Evolutionary conservation across 2,888 invertebrate species (phyloP).

Genomic region (Leucozona laternaria): DNA sequence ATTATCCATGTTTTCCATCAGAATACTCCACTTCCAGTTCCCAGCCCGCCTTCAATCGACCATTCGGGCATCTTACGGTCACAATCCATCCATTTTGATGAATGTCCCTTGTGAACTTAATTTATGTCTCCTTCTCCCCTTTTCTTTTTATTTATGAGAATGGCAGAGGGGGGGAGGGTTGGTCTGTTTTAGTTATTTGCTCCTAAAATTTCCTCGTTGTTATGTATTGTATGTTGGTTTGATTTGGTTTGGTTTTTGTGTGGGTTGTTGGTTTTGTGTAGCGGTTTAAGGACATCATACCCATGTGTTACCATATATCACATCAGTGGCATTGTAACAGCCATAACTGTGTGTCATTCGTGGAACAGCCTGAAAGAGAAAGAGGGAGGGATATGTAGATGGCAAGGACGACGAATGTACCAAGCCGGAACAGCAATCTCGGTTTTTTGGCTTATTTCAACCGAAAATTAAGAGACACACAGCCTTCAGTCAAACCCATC

Average conservation of each 20-base stretch:
- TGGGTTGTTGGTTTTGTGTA: slow-evolving; percentile 59
- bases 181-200: neutral
- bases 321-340: slow-evolving; percentile 66
- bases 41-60: neutral
- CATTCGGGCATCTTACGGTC: slow-evolving; percentile 49
- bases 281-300: slow-evolving; percentile 67
- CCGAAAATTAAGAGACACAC: slow-evolving; percentile 68
- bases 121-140: slow-evolving; percentile 53
- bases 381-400: neutral
- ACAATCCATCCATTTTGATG: slow-evolving; percentile 67
- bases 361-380: slow-evolving; percentile 9
- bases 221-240: slow-evolving; percentile 17
- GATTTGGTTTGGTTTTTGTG: slow-evolving; percentile 24
- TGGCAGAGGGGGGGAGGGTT: neutral
- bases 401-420: slow-evolving; percentile 13
- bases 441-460: slow-evolving; percentile 61
- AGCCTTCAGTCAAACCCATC: slow-evolving; percentile 53
- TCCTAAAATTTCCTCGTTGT: slow-evolving; percentile 40
- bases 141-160: neutral
- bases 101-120: slow-evolving; percentile 68
- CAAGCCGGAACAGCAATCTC: slow-evolving; percentile 47
- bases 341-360: slow-evolving; percentile 54
- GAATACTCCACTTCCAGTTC: neutral
- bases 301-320: slow-evolving; percentile 70
- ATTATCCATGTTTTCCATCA: slow-evolving; percentile 24